Evolutionary conservation across 2,797 vertebrate species (phyloP), one percentile per base, ranked within the genome.

Genomic region (Myotis findleyi): DNA sequence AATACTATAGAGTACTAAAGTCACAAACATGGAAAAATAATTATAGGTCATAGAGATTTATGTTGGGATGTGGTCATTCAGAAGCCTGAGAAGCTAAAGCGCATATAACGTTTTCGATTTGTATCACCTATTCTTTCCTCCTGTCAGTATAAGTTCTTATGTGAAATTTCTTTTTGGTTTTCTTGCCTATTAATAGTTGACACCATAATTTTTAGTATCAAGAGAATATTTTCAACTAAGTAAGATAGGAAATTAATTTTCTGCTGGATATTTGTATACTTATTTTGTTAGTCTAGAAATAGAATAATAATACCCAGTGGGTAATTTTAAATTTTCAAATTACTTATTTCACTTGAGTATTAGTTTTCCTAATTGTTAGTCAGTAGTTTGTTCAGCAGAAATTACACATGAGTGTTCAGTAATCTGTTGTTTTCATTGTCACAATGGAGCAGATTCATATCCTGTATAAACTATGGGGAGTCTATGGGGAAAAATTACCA

Each of bases 391-490:
- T 95, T 89, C 86, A 91, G 83, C 41, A 96, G 79, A 93, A 93
- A 94, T 89, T 87, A 85, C 77, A 91, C 71, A 47, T 51, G 68
- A 88, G 47, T 82, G 87, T 94, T 96, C 71, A 95, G 92, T 92
- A 76, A 72, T 93, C 83, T 93, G 49, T 91, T 97, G 86, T 97
- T 96, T 95, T 96, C 76, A 66, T 92, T 96, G 83, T 96, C 77
- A 96, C 95, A 96, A 27, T 94, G 68, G 87, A 94, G 72, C 57
- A 97, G 95, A 96, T 97, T 97, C 95, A 97, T 95, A 97, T 97
- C 95, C 96, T 96, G 96, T 96, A 72, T 97, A 96, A 95, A 95
- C 84, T 84, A 59, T 90, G 66, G 88, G 66, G 93, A 93, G 69
- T 94, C 88, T 87, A 72, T 89, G 81, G 90, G 68, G 80, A 82